A percentile compares a stretch with the other conserved stretches of the same genome.
phyloP scores from a whole-genome alignment of 2,888 invertebrate genomes.

The Bembecia ichneumoniformis region DNA sequence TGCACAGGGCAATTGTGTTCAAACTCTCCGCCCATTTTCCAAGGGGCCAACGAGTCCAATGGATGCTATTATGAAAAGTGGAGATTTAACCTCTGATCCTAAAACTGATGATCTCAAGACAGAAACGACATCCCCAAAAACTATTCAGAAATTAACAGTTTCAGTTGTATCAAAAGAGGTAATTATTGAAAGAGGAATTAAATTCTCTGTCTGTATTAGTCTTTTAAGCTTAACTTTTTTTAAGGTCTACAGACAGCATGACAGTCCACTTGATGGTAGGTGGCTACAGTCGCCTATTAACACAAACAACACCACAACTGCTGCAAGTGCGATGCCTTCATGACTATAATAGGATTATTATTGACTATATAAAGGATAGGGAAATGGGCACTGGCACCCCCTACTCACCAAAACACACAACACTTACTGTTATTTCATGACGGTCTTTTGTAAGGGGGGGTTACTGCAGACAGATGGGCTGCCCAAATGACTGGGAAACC shows the following conservation, averaged over 20 bases:
- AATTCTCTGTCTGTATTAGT: not conserved
- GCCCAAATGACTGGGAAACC: too few relatives aligned
- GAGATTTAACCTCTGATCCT: constrained; percentile 24
- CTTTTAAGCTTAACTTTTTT: not conserved
- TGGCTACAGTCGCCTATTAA: too few relatives aligned
- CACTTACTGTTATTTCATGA: too few relatives aligned
- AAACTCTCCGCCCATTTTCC: constrained; percentile 42
- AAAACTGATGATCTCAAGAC: constrained; percentile 33
- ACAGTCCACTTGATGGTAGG: too few relatives aligned
- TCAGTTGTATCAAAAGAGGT: constrained; percentile 85
- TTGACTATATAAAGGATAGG: not conserved
- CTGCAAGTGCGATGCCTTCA: not conserved
- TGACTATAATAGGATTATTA: not conserved
- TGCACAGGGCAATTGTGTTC: constrained; percentile 52
- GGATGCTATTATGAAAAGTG: constrained; percentile 45
- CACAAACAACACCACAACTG: not conserved
- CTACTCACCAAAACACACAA: too few relatives aligned
- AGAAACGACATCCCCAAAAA: constrained; percentile 56
- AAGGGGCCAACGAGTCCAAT: constrained; percentile 50
- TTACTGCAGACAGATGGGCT: too few relatives aligned
- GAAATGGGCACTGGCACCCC: too few relatives aligned
- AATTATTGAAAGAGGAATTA: constrained; percentile 7
- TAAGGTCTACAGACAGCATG: not conserved
- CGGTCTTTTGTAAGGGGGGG: too few relatives aligned
- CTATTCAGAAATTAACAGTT: constrained; percentile 78